phyloP scores from a whole-genome alignment of 2,113 vertebrate species.

The Zosterops borbonicus region DNA sequence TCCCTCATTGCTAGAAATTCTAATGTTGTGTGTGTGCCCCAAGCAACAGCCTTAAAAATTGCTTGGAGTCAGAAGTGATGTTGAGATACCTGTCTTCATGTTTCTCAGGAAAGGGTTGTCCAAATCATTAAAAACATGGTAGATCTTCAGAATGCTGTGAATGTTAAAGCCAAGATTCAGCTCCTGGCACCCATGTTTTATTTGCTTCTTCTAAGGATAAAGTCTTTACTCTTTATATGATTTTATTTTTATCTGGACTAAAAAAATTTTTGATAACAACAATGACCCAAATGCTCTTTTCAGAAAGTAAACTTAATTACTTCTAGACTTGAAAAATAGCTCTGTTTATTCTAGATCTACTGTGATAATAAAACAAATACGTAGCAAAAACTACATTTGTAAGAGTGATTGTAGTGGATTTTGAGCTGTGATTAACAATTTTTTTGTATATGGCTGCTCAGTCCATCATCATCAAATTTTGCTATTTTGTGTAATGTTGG shows the following conservation, averaged over 20 bases:
- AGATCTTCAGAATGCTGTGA: neutral
- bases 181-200: neutral
- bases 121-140: neutral
- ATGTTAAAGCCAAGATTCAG: neutral
- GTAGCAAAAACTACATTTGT: neutral
- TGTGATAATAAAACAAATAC: neutral
- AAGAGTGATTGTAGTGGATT: neutral
- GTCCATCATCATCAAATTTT: constrained; percentile 55
- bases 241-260: neutral
- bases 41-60: neutral
- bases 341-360: neutral
- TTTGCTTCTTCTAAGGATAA: neutral
- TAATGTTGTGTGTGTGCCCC: neutral
- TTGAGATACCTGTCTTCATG: accelerated
- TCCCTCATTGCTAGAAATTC: neutral
- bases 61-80: neutral
- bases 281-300: neutral
- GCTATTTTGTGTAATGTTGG: constrained; percentile 40
- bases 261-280: neutral
- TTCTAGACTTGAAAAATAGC: neutral
- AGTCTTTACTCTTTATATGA: neutral
- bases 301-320: neutral
- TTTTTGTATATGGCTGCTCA: neutral
- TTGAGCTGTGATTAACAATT: neutral
- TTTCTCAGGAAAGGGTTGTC: neutral